Conservation (phyloP, 1,140 invertebrate species). For the Aphidius ervi region DNA sequence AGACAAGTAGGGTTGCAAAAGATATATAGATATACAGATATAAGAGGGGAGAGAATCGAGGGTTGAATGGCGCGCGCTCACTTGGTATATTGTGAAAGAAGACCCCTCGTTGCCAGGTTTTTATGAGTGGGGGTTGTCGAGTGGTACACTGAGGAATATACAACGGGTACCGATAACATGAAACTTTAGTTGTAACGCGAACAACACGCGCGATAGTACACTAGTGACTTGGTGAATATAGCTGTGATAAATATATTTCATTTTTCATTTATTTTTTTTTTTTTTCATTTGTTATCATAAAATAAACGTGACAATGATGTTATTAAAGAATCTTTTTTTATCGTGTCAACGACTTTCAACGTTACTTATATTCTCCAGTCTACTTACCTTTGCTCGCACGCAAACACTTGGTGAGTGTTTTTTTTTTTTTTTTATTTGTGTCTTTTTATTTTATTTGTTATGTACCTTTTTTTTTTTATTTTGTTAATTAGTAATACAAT, state of each 20-base stretch:
- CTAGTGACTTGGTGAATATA: background rate
- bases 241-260: background rate
- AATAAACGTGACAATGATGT: conserved; percentile 11
- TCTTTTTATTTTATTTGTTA: too few species aligned
- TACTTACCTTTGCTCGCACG: conserved; percentile 31
- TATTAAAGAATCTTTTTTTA: conserved; percentile 23
- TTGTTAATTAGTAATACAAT: too few species aligned
- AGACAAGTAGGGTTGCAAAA: background rate
- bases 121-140: conserved; percentile 26
- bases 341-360: conserved; percentile 29
- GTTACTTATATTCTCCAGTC: conserved; percentile 31
- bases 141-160: conserved; percentile 32
- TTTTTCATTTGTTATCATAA: background rate
- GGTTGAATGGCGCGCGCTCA: conserved; percentile 25
- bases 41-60: background rate
- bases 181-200: conserved; percentile 47
- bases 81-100: conserved; percentile 20
- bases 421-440: background rate
- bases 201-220: conserved; percentile 40
- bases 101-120: conserved; percentile 27
- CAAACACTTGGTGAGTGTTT: conserved; percentile 39
- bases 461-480: too few species aligned
- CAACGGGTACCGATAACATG: conserved; percentile 40
- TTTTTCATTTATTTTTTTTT: background rate
- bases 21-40: background rate